phyloP scores from a whole-genome alignment of 1,140 invertebrate genomes.

The Ceratina australensis region DNA sequence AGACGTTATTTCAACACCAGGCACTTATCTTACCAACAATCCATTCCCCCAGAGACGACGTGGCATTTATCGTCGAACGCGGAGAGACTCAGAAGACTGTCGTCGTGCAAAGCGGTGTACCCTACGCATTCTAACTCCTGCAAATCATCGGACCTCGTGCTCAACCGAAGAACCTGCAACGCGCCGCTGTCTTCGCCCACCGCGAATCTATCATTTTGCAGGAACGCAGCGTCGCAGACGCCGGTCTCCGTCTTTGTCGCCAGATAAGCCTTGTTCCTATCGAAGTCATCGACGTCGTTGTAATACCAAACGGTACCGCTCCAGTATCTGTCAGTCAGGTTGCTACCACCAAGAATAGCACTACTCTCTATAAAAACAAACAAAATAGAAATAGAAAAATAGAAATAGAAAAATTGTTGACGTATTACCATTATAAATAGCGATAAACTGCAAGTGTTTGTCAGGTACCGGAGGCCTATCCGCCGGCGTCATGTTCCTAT shows the following conservation, averaged over 20 bases:
- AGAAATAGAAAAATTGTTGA: background rate
- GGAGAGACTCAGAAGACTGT: conserved; percentile 67
- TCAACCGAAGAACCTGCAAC: conserved; percentile 67
- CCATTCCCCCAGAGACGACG: conserved; percentile 71
- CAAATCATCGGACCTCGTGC: conserved; percentile 15
- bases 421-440: conserved; percentile 68
- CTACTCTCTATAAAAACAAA: conserved; percentile 71
- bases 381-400: too few relatives aligned
- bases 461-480: conserved; percentile 56
- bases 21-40: conserved; percentile 68
- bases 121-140: conserved; percentile 58
- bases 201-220: conserved; percentile 68
- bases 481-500: conserved; percentile 65
- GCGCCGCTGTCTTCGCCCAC: conserved; percentile 72
- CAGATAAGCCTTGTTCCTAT: conserved; percentile 54
- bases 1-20: background rate
- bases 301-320: conserved; percentile 71
- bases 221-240: conserved; percentile 60
- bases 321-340: conserved; percentile 74
- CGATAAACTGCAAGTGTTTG: conserved; percentile 70
- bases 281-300: conserved; percentile 60
- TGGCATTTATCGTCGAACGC: conserved; percentile 63
- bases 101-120: conserved; percentile 71
- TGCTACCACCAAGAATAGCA: conserved; percentile 72
- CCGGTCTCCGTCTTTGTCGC: conserved; percentile 64